phyloP scores from a whole-genome alignment of 2,113 vertebrate genomes.

The Alectura lathami region DNA sequence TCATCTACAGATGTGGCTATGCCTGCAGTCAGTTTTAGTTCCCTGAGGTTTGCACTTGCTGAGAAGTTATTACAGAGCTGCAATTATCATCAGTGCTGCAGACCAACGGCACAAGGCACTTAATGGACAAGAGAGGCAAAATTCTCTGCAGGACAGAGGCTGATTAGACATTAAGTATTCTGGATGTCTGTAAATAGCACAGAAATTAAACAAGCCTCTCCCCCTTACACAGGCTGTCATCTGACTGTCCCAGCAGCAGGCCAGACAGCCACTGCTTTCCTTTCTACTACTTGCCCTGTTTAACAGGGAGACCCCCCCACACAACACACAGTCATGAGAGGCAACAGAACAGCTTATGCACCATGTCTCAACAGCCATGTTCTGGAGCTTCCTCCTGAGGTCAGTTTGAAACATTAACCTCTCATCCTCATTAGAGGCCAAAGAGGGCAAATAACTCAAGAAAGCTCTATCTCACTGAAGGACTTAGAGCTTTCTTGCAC shows the following conservation, averaged over 20 bases:
- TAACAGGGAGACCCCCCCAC: neutral
- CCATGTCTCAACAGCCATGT: neutral
- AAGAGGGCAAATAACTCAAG: neutral
- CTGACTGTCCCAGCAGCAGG: neutral
- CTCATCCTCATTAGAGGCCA: neutral
- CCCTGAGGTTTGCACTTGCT: neutral
- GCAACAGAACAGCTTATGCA: neutral
- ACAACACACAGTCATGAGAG: rapidly evolving
- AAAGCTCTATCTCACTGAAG: neutral
- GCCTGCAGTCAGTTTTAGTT: neutral
- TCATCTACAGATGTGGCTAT: neutral
- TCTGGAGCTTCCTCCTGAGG: neutral
- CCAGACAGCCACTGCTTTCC: neutral
- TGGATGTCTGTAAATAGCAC: neutral
- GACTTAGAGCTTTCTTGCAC: too few relatives aligned
- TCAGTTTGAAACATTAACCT: neutral
- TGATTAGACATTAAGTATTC: conserved; percentile 23
- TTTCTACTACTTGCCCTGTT: neutral
- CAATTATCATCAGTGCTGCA: conserved; percentile 29
- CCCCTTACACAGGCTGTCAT: neutral
- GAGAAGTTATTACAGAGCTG: neutral
- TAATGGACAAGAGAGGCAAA: neutral
- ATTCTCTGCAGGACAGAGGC: neutral
- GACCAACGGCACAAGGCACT: neutral
- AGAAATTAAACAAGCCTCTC: neutral